Percentiles rank a stretch among this genome's conserved stretches.
Evolutionary conservation across 2,113 vertebrate genomes (phyloP).

Genomic region (Thymallus thymallus): DNA sequence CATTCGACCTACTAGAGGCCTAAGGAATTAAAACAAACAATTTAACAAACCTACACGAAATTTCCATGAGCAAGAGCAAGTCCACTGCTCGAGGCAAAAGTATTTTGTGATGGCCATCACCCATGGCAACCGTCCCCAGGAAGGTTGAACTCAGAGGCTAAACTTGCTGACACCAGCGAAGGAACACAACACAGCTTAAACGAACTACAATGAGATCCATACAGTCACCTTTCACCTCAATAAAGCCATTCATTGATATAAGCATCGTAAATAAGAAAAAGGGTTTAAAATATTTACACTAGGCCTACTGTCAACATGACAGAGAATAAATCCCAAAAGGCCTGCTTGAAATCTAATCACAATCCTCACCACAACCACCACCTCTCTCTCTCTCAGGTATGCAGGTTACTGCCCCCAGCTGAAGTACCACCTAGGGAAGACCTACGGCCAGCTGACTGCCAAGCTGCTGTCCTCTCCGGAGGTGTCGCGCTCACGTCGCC

Average conservation of each 20-base stretch:
- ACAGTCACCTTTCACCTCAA: too few species aligned
- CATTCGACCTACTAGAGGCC: too few species aligned
- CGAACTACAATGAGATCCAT: too few species aligned
- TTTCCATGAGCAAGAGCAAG: background rate
- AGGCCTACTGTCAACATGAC: too few species aligned
- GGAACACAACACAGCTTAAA: too few species aligned
- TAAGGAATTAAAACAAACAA: too few species aligned
- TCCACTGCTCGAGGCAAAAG: background rate
- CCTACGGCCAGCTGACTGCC: slow-evolving; percentile 69
- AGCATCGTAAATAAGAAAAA: too few species aligned
- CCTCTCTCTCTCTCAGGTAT: slow-evolving; percentile 59
- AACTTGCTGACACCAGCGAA: too few species aligned
- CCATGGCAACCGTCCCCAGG: slow-evolving; percentile 8
- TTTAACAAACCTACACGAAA: background rate
- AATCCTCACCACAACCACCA: background rate
- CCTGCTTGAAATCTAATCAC: background rate
- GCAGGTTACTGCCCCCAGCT: slow-evolving; percentile 78
- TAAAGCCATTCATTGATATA: too few species aligned
- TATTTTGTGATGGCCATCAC: slow-evolving; percentile 18
- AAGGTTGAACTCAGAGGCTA: background rate
- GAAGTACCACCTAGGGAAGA: slow-evolving; percentile 69
- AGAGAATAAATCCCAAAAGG: too few species aligned
- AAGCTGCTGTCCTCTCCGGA: slow-evolving; percentile 66
- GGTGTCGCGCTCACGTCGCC: slow-evolving; percentile 46
- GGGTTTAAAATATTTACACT: too few species aligned